Percentiles rank a stretch among this genome's conserved stretches.
Conservation (phyloP, 2,888 invertebrate genomes). For the Bellardia pandia region DNA sequence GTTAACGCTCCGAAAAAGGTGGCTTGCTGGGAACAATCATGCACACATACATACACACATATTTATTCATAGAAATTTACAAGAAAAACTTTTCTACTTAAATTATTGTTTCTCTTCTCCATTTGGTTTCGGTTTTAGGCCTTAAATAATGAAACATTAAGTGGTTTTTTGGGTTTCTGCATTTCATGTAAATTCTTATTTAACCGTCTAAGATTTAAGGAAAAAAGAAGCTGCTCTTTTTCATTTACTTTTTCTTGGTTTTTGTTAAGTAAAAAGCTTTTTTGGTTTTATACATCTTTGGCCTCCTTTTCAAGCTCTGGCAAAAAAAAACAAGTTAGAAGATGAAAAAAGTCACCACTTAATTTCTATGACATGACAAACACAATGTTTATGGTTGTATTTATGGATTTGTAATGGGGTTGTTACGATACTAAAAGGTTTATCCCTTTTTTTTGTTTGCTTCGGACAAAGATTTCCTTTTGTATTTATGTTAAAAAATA, state of each 20-base stretch:
- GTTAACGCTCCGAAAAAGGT: too few relatives aligned
- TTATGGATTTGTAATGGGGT: constrained; percentile 30
- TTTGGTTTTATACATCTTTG: constrained; percentile 13
- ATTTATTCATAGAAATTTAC: constrained; percentile 2
- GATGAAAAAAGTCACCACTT: constrained; percentile 55
- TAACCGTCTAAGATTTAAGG: not conserved
- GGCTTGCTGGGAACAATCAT: not conserved
- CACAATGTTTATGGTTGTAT: constrained; percentile 49
- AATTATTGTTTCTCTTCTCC: constrained; percentile 15
- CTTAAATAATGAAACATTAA: constrained; percentile 64
- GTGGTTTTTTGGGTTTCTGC: constrained; percentile 60
- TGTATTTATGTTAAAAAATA: too few relatives aligned
- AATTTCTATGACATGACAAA: constrained; percentile 66
- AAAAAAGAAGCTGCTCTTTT: not conserved
- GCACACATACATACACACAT: not conserved
- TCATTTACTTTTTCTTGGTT: not conserved
- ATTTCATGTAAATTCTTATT: constrained; percentile 52
- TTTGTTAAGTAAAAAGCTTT: constrained; percentile 2
- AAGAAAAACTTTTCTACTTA: constrained; percentile 33
- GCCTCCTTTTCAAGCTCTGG: not conserved
- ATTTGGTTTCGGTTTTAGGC: constrained; percentile 41
- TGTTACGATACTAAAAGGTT: not conserved
- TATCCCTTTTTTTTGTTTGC: not conserved
- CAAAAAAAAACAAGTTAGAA: not conserved
- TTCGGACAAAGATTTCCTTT: not conserved